Base-by-base conservation (phyloP, 2,113 vertebrate species). In the Callaeas wilsoni region DNA sequence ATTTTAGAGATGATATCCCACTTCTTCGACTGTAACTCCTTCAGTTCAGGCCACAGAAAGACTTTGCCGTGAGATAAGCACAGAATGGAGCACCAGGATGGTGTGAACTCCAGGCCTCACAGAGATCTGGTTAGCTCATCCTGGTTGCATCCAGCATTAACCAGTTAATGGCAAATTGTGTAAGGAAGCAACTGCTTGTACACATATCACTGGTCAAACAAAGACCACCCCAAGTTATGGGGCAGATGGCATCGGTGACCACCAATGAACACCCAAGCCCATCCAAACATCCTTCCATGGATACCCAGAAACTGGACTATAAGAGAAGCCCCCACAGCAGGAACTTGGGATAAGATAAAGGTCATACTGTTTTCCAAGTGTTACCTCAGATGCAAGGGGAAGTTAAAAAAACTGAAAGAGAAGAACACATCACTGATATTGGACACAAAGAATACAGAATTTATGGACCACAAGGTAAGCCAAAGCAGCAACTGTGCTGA, bases 331-430 rank as follows among this genome's bases (percentile, higher is more conserved):
- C 19, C 5, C 44, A 59, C 6, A 67, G 32, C 21, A 42, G 32
- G 52, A 68, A 50, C 7, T 27, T 59, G 32, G 39, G 13, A 50
- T 42, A 32, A 67, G 16, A 42, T 17, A 42, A 42, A 50, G 26
- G 12, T 32, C 0, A 1, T 16, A 25, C 35, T 57, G 2, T 68
- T 68, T 49, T 42, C 11, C 0, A 0, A 12, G 13, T 32, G 7
- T 42, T 42, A 50, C 26, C 17, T 42, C 26, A 59, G 52, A 37
- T 44, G 32, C 15, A 76, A 26, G 17, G 16, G 23, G 5, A 52
- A 4, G 26, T 50, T 59, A 27, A 59, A 50, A 39, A 57, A 57
- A 18, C 11, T 32, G 16, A 33, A 30, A 8, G 41, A 56, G 41
- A 63, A 53, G 33, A 59, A 32, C 11, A 18, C 16, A 32, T 50